Evolutionary conservation across 2,113 vertebrate species (phyloP), one percentile per base, ranked within the genome.

Genomic region (Ovis canadensis): DNA sequence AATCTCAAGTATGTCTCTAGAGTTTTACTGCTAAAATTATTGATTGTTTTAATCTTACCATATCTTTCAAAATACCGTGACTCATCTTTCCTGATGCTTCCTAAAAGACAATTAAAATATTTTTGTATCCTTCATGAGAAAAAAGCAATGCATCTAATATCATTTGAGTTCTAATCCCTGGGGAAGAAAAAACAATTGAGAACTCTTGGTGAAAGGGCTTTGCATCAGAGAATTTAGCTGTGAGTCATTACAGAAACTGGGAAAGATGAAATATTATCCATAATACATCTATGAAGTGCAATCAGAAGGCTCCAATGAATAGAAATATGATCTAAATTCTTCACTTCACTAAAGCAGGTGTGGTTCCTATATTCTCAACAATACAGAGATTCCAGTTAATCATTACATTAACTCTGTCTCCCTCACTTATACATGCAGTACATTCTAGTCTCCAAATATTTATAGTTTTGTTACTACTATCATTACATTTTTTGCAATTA

Each of bases 11-110:
- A 33, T 59, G 4, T 54, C 16, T 84, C 60, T 74, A 93, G 71
- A 90, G 2, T 45, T 93, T 77, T 87, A 90, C 14, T 77, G 74
- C 86, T 95, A 83, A 55, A 71, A 50, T 85, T 54, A 57, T 96
- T 89, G 84, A 59, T 88, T 94, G 15, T 85, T 74, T 57, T 89
- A 54, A 59, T 87, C 60, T 62, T 89, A 83, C 40, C 48, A 29
- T 93, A 67, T 14, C 27, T 59, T 82, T 94, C 59, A 94, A 77
- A 94, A 92, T 94, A 82, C 87, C 14, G 21, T 97, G 87, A 67
- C 17, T 71, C 57, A 94, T 83, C 40, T 91, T 83, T 95, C 29
- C 16, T 90, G 88, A 54, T 45, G 19, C 36, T 96, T 94, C 48
- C 52, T 71, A 90, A 43, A 90, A 74, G 82, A 93, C 74, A 96